These are phyloP conservation scores for Tylochromis polylepis DNA, from an alignment of 2,113 vertebrate species.

Conservation along the genomic window DNA sequence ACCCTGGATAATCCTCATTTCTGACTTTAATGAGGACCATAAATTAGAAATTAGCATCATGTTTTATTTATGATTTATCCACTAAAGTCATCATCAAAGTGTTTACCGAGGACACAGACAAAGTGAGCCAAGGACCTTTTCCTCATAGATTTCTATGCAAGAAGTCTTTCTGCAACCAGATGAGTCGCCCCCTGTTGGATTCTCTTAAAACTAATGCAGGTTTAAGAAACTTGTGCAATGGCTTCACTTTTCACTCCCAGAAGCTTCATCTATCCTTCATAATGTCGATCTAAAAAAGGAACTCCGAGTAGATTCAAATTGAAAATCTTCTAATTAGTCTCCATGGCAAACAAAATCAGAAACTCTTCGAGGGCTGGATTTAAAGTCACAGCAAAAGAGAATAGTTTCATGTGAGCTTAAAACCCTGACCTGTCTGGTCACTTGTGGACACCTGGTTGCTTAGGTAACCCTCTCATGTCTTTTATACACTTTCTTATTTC, in stretches of 20 bases:
- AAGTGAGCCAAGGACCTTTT: background rate
- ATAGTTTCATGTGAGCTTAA: background rate
- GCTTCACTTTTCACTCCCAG: background rate
- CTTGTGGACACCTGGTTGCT: rapidly evolving
- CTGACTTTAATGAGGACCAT: background rate
- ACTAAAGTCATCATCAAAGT: background rate
- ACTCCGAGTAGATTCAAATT: background rate
- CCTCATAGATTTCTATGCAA: background rate
- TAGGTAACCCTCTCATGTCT: background rate
- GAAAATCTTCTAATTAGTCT: background rate
- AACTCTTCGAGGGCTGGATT: background rate
- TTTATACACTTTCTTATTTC: background rate
- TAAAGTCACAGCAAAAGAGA: rapidly evolving
- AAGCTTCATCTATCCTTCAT: background rate
- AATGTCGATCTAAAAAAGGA: background rate
- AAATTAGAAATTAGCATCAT: background rate
- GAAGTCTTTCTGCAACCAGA: background rate
- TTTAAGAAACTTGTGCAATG: background rate
- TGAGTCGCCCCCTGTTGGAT: background rate
- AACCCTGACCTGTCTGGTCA: rapidly evolving
- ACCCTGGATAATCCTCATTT: background rate
- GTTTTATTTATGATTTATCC: background rate
- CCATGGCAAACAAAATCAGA: too few species aligned
- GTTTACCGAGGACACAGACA: background rate
- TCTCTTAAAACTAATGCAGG: background rate